Evolutionary conservation across 2,888 invertebrate species (phyloP), one percentile per base, ranked within the genome.

Genomic region (Penaeus monodon): DNA sequence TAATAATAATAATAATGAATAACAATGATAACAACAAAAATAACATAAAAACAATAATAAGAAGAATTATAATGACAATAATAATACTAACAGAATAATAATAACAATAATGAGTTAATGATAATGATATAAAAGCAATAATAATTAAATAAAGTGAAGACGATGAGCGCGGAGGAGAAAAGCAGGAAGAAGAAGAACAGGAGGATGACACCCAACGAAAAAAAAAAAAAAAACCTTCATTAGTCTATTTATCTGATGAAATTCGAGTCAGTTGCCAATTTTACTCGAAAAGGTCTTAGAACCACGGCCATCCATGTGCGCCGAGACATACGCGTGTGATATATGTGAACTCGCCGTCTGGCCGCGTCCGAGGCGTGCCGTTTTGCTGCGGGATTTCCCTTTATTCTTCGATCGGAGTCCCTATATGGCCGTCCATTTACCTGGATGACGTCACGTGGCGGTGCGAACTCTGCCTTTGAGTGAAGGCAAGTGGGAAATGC

Each of bases 401-500:
- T 85, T 33, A 79, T 74, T 73, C 29, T 85, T 85, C 85, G 85
- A n/a, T 70, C 33, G 65, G 22, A 27, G 33, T 14, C 66, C 84
- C 79, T 38, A 27, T 33, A 64, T 77, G 84, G 66, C 17, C 74
- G 38, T 44, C 85, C 80, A 80, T 73, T 78, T 85, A 83, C 80
- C 78, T 70, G 49, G 70, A 74, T 79, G 79, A 80, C 85, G 74
- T 65, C 85, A 79, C 38, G 64, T 12, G 77, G n/a, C 44, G 85
- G 79, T 70, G 80, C 73, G 80, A 85, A 80, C 85, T 79, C 73
- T 74, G 74, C 57, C 57, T 63, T 57, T 66, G 85, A 85, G 80
- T 85, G 85, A 85, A 80, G 85, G 74, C 73, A 79, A 80, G 24
- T 80, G 85, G 80, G 85, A 85, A 57, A 68, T 64, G 73, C 73